Percentiles rank a stretch among this genome's conserved stretches.
These are phyloP conservation scores for Austrolebias charrua DNA, from an alignment of 2,797 vertebrate species.

Conservation along the genomic window DNA sequence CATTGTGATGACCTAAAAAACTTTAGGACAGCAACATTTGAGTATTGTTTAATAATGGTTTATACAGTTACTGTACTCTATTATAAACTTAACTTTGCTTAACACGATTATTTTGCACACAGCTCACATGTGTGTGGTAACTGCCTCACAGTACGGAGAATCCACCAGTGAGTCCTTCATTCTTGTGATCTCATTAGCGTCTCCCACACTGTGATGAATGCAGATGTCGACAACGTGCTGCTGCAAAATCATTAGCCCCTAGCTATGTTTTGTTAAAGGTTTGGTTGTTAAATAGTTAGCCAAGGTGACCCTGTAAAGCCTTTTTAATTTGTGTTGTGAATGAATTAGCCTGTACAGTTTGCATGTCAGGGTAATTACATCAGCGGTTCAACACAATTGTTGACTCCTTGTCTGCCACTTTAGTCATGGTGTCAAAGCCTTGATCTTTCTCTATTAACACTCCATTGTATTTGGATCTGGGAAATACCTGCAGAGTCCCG, in stretches of 20 bases:
- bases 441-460: conserved; percentile 48
- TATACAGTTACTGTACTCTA: too few relatives aligned
- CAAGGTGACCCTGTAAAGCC: conserved; percentile 9
- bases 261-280: conserved; percentile 40
- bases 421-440: conserved; percentile 23
- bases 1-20: too few relatives aligned
- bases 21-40: too few relatives aligned
- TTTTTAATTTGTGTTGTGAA: not conserved
- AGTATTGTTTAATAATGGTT: too few relatives aligned
- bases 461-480: conserved; percentile 41
- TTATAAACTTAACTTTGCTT: not conserved
- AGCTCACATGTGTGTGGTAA: conserved; percentile 7
- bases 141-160: conserved; percentile 17
- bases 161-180: conserved; percentile 23
- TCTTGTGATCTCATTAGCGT: conserved; percentile 41
- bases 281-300: conserved; percentile 15
- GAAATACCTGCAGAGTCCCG: conserved; percentile 37
- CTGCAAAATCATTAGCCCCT: conserved; percentile 34
- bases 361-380: conserved; percentile 2
- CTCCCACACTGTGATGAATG: conserved; percentile 39
- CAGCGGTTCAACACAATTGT: not conserved
- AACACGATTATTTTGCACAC: not conserved
- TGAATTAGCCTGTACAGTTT: not conserved
- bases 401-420: not conserved
- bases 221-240: conserved; percentile 8